Evolutionary conservation across 2,888 invertebrate genomes (phyloP).

Genomic region (Cantharis flavilabris): DNA sequence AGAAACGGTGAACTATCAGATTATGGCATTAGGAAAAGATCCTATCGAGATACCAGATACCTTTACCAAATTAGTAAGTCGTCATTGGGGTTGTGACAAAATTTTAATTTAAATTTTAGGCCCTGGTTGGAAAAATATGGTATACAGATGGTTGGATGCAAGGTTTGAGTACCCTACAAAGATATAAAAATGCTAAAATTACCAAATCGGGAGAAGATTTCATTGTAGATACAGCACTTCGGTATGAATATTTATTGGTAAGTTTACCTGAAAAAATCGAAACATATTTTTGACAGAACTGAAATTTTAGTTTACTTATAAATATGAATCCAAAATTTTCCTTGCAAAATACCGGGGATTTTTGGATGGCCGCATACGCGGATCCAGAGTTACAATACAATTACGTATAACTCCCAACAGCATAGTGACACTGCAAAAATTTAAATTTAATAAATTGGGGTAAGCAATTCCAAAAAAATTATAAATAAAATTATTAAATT

Average conservation of each 20-base stretch:
- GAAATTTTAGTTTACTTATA: slow-evolving; percentile 10
- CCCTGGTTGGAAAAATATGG: neutral
- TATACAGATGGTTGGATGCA: neutral
- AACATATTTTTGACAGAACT: neutral
- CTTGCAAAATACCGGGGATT: slow-evolving; percentile 3
- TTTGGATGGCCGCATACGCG: slow-evolving; percentile 4
- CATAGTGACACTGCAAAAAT: neutral
- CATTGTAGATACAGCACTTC: neutral
- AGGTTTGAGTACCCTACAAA: neutral
- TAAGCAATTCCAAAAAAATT: neutral
- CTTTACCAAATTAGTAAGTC: neutral
- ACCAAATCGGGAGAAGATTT: neutral
- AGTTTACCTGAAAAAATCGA: neutral
- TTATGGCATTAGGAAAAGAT: neutral
- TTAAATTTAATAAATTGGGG: neutral
- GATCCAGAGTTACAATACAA: neutral
- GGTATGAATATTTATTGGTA: neutral
- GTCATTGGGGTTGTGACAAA: neutral
- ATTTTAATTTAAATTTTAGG: neutral
- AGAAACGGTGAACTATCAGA: neutral
- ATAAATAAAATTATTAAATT: neutral
- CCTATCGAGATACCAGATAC: neutral
- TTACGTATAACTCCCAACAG: neutral
- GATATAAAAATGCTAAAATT: neutral
- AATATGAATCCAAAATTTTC: slow-evolving; percentile 12